A percentile compares a stretch with the other conserved stretches of the same genome.
These are phyloP conservation scores for Gavialis gangeticus DNA, from an alignment of 2,113 vertebrate genomes.

Conservation along the genomic window DNA sequence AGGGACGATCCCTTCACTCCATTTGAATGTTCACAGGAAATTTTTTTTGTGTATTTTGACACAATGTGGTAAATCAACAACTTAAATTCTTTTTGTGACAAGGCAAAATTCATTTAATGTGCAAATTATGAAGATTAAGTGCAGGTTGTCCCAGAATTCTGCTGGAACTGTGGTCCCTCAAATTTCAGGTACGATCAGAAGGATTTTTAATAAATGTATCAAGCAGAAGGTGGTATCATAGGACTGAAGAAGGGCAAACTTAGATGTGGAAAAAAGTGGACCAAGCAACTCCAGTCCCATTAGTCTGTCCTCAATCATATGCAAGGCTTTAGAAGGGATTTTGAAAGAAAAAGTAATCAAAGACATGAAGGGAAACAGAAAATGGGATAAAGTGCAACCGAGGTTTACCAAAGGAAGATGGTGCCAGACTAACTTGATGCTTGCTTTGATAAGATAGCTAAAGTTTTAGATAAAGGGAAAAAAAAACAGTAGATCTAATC, in stretches of 20 bases:
- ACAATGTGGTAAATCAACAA: background rate
- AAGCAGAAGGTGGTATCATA: background rate
- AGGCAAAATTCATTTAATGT: slow-evolving; percentile 35
- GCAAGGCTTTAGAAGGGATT: slow-evolving; percentile 7
- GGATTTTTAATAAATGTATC: slow-evolving; percentile 46
- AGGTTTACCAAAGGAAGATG: slow-evolving; percentile 13
- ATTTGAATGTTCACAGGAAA: background rate
- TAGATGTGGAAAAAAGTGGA: background rate
- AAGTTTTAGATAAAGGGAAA: slow-evolving; percentile 24
- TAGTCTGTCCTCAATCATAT: slow-evolving; percentile 33
- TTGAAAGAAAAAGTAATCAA: background rate
- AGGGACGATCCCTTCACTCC: background rate
- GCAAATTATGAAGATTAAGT: background rate
- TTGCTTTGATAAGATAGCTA: slow-evolving; percentile 3
- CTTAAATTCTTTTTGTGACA: slow-evolving; percentile 24
- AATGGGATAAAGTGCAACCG: background rate
- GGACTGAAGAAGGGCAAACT: slow-evolving; percentile 32
- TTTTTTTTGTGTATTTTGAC: background rate
- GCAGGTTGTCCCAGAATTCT: background rate
- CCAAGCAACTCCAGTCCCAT: background rate
- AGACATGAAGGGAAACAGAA: background rate
- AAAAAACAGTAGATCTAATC: slow-evolving; percentile 21
- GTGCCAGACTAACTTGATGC: background rate
- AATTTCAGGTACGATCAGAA: background rate
- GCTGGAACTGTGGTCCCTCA: background rate